Percentiles rank a stretch among this genome's conserved stretches.
These are phyloP conservation scores for Aplysina aerophoba DNA, from an alignment of 37 sponge, comb jelly and placozoan genomes.

Conservation along the genomic window DNA sequence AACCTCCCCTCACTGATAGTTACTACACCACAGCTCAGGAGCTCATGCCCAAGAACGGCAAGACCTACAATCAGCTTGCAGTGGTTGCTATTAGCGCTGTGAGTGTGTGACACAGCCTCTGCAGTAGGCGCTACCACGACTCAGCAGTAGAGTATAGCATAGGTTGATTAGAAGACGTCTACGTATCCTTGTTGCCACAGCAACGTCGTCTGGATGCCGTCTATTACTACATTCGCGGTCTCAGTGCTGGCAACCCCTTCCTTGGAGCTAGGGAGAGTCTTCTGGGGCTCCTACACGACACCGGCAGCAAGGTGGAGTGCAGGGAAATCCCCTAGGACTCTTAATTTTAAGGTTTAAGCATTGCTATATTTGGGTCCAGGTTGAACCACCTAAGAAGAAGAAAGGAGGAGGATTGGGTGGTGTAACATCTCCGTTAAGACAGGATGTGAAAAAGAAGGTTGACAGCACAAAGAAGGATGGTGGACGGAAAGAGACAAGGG, in stretches of 20 bases:
- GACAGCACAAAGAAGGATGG: too few species aligned
- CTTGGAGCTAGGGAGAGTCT: conserved; percentile 84
- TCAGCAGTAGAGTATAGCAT: too few species aligned
- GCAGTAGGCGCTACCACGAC: too few species aligned
- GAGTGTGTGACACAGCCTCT: conserved; percentile 19
- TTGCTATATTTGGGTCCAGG: neutral
- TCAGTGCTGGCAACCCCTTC: conserved; percentile 63
- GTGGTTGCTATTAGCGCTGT: conserved; percentile 79
- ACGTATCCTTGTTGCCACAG: conserved; percentile 37
- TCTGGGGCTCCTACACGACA: conserved; percentile 71
- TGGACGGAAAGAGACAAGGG: neutral
- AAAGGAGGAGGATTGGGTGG: neutral
- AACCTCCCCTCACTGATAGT: conserved; percentile 38
- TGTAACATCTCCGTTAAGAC: too few species aligned
- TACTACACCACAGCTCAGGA: conserved; percentile 76
- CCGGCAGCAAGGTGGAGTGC: conserved; percentile 64
- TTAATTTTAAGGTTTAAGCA: neutral
- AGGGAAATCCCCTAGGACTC: conserved; percentile 52
- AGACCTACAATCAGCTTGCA: conserved; percentile 87
- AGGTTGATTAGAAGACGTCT: too few species aligned
- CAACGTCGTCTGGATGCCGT: conserved; percentile 82
- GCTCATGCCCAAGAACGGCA: conserved; percentile 79
- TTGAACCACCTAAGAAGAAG: neutral
- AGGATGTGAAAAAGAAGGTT: too few species aligned
- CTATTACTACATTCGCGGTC: conserved; percentile 84